Evolutionary conservation across 1,140 invertebrate genomes (phyloP).

Genomic region (Cryptotermes secundus): DNA sequence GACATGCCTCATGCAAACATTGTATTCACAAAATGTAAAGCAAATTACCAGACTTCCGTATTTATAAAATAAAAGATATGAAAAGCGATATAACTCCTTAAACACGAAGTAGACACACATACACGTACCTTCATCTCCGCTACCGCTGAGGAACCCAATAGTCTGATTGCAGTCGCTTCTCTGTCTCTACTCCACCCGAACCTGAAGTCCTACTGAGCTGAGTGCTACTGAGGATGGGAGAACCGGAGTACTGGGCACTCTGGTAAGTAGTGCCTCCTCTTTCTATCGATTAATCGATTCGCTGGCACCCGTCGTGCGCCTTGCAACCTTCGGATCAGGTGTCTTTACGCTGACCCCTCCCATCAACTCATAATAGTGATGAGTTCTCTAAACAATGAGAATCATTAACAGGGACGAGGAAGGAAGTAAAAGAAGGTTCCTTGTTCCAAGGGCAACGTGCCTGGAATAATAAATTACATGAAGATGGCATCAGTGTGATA

Average conservation of each 20-base stretch:
- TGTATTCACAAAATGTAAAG: too few species aligned
- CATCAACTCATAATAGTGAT: background rate
- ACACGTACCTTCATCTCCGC: background rate
- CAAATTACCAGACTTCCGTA: background rate
- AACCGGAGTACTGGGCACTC: background rate
- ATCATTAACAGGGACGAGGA: background rate
- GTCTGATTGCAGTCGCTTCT: background rate
- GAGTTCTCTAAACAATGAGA: background rate
- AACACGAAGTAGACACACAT: background rate
- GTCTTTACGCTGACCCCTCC: background rate
- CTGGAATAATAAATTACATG: background rate
- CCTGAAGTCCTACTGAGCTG: too few species aligned
- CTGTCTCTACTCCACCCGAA: too few species aligned
- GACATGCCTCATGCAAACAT: too few species aligned
- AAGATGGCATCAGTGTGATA: too few species aligned
- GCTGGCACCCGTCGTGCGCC: background rate
- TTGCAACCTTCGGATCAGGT: background rate
- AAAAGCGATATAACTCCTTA: background rate
- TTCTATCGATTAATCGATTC: conserved; percentile 7
- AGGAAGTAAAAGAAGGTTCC: background rate
- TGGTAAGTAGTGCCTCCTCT: background rate
- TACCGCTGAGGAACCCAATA: background rate
- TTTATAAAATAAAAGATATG: background rate
- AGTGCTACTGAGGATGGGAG: background rate
- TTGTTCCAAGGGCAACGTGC: background rate